Conservation (phyloP, 2,797 vertebrate genomes). For the Poeciliopsis turneri region DNA sequence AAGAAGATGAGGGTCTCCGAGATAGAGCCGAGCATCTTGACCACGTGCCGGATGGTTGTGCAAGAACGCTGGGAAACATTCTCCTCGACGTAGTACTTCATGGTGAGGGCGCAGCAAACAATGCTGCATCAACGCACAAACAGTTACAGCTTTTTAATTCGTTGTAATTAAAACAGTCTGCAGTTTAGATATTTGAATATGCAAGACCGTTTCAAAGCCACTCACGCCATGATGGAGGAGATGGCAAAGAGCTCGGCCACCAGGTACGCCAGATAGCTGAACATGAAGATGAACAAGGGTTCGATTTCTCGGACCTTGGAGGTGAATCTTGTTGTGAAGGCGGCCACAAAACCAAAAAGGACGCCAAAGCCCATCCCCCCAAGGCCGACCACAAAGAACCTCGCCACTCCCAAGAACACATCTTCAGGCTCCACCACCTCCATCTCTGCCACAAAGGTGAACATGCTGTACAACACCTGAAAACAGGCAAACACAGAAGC, state of each 20-base stretch:
- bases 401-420: constrained; percentile 89
- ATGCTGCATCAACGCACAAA: constrained; percentile 82
- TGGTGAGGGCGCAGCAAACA: constrained; percentile 94
- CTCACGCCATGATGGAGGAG: constrained; percentile 99
- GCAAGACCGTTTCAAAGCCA: constrained; percentile 38
- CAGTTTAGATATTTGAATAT: neutral
- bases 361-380: constrained; percentile 92
- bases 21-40: constrained; percentile 96
- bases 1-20: constrained; percentile 98
- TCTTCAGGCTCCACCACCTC: constrained; percentile 88
- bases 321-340: constrained; percentile 97
- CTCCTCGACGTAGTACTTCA: constrained; percentile 98
- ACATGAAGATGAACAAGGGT: constrained; percentile 97
- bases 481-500: neutral
- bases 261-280: constrained; percentile 95
- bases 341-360: constrained; percentile 92
- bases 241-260: constrained; percentile 94
- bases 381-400: constrained; percentile 91
- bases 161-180: neutral
- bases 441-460: constrained; percentile 92
- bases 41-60: constrained; percentile 93
- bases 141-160: neutral
- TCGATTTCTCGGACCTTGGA: constrained; percentile 93
- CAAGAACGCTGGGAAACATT: constrained; percentile 97
- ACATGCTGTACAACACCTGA: constrained; percentile 96